phyloP scores from a whole-genome alignment of 1,140 invertebrate species.

The Microplitis demolitor region DNA sequence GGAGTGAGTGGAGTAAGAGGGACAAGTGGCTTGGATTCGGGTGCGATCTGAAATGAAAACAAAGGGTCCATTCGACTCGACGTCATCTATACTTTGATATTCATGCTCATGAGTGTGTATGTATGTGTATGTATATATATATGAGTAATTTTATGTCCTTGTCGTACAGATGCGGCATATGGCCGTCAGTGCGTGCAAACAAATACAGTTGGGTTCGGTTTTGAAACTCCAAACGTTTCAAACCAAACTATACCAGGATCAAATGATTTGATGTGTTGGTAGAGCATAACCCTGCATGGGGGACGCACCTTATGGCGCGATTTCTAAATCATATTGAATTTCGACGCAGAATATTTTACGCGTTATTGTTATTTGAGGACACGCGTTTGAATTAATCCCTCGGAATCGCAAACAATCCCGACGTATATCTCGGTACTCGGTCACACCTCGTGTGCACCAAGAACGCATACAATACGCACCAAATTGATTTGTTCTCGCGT shows the following conservation, averaged over 20 bases:
- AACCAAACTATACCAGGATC: not conserved
- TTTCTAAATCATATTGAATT: slow-evolving; percentile 32
- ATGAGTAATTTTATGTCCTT: not conserved
- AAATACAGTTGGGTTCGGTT: slow-evolving; percentile 10
- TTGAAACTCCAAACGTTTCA: too few relatives aligned
- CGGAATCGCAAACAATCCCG: slow-evolving; percentile 13
- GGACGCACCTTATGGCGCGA: slow-evolving; percentile 28
- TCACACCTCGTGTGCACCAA: slow-evolving; percentile 3
- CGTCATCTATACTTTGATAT: too few relatives aligned
- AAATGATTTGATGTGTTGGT: not conserved
- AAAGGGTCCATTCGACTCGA: slow-evolving; percentile 35
- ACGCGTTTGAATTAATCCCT: slow-evolving; percentile 21
- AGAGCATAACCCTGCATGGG: too few relatives aligned
- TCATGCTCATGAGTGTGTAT: too few relatives aligned
- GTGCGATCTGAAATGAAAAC: slow-evolving; percentile 43
- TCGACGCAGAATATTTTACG: slow-evolving; percentile 16
- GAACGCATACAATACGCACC: too few relatives aligned
- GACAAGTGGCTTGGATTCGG: too few relatives aligned
- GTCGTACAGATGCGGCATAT: slow-evolving; percentile 36
- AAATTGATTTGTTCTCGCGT: too few relatives aligned
- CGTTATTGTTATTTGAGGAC: slow-evolving; percentile 17
- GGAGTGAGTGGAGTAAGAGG: too few relatives aligned
- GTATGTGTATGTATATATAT: not conserved
- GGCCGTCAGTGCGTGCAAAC: slow-evolving; percentile 35
- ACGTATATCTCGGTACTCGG: slow-evolving; percentile 3